These are phyloP conservation scores for Rhinolophus ferrumequinum DNA, from an alignment of 2,113 vertebrate species.

Conservation along the genomic window DNA sequence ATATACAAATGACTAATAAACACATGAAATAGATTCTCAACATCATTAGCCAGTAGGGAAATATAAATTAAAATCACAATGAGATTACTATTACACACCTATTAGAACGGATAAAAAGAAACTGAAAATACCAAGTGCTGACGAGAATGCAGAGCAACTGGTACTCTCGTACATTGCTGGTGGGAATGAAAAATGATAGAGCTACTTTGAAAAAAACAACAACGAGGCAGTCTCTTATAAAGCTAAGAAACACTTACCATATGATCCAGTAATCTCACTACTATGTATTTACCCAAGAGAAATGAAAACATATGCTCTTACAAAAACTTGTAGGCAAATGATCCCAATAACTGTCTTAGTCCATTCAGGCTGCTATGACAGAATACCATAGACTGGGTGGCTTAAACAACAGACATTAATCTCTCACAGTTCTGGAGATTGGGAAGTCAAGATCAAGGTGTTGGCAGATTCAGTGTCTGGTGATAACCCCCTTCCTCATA, in stretches of 20 bases:
- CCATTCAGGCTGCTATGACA: neutral
- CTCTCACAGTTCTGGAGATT: neutral
- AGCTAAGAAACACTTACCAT: neutral
- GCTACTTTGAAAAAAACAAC: neutral
- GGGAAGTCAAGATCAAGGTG: neutral
- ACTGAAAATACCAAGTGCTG: neutral
- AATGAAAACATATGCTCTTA: neutral
- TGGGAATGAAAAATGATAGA: accelerated
- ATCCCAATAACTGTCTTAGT: neutral
- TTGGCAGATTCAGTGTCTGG: neutral
- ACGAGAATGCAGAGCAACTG: accelerated
- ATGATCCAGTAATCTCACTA: accelerated
- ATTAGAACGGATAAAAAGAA: neutral
- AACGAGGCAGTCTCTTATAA: accelerated
- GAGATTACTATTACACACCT: neutral
- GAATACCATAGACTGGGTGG: accelerated
- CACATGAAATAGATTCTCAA: neutral
- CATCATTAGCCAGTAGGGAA: neutral
- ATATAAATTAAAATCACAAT: neutral
- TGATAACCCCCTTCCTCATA: neutral
- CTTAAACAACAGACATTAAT: too few relatives aligned
- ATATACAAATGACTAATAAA: neutral
- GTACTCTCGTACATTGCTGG: accelerated
- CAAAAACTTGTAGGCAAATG: neutral
- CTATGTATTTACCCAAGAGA: neutral